Percentiles rank a stretch among this genome's conserved stretches.
Evolutionary conservation across 2,113 vertebrate species (phyloP).

Genomic region (Polypterus senegalus): DNA sequence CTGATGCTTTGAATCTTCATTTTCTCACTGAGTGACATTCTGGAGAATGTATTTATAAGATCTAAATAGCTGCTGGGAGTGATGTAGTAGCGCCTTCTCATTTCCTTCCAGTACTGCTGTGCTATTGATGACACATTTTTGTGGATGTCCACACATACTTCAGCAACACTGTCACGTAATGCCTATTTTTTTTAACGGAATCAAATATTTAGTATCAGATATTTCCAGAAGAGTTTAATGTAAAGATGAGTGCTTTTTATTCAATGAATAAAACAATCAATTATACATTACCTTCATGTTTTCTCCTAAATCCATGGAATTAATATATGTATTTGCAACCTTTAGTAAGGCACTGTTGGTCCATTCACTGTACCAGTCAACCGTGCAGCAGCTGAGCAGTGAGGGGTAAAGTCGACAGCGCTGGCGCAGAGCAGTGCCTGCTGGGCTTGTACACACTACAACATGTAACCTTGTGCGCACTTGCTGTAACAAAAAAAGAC

Average conservation of each 20-base stretch:
- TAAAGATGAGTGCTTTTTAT: too few species aligned
- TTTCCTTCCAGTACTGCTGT: constrained; percentile 23
- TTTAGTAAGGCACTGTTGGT: constrained; percentile 29
- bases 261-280: not conserved
- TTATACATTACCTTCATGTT: constrained; percentile 16
- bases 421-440: constrained; percentile 26
- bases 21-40: constrained; percentile 17
- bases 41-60: constrained; percentile 32
- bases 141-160: constrained; percentile 29
- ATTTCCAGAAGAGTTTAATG: too few species aligned
- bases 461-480: constrained; percentile 38
- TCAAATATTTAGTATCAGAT: too few species aligned
- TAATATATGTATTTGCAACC: constrained; percentile 30
- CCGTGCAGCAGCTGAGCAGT: constrained; percentile 35
- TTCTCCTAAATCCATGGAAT: constrained; percentile 17
- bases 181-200: too few species aligned
- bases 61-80: constrained; percentile 28
- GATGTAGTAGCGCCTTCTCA: constrained; percentile 22
- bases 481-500: constrained; percentile 26
- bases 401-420: constrained; percentile 30
- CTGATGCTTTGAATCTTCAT: constrained; percentile 22
- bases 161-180: constrained; percentile 20
- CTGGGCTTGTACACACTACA: constrained; percentile 31
- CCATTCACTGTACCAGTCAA: constrained; percentile 34
- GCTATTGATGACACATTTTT: constrained; percentile 19